Base-by-base conservation (phyloP, 2,888 invertebrate species). In the Nymphalis c-album region DNA sequence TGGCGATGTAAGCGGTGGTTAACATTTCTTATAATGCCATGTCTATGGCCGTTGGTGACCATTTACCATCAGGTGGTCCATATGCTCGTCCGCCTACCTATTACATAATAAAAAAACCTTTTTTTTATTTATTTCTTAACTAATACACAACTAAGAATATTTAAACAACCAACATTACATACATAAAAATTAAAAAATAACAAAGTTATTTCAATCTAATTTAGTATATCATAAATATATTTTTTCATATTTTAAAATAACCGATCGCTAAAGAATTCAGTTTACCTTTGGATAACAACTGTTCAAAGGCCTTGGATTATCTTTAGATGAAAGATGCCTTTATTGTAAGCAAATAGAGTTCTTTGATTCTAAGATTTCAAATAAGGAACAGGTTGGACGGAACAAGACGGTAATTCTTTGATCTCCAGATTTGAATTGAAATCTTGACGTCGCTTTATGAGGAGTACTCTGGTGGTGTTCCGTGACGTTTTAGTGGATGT, bases 351-450 rank as follows among this genome's bases (percentile, higher is more conserved):
- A 71, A 71, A 70, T 71, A 69, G 65, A 68, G 60, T 63, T 66
- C 66, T 64, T 69, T 69, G 69, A 71, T 69, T 69, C 26, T 47
- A 22, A 17, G 60, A 68, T 68, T 60, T 70, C 64, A 67, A 68
- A 69, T 69, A 71, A 67, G 66, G 64, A 71, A 65, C 66, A 68
- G 57, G 68, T 71, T 73, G 71, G 62, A 69, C 64, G 73, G 69
- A 73, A 73, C 64, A 67, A 69, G 69, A 69, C 69, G 72, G 68
- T 73, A 67, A 74, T 72, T 73, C 73, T 68, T 73, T 73, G 72
- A 73, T 73, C 70, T 72, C 51, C 61, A 72, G 67, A 73, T 73
- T 72, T 72, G 67, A 72, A 72, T 72, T 71, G 69, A 69, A 69
- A 71, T 73, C 70, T 74, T 70, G 73, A 73, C 64, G 70, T 69